Evolutionary conservation across 2,113 vertebrate genomes (phyloP).

Genomic region (Carassius gibelio): DNA sequence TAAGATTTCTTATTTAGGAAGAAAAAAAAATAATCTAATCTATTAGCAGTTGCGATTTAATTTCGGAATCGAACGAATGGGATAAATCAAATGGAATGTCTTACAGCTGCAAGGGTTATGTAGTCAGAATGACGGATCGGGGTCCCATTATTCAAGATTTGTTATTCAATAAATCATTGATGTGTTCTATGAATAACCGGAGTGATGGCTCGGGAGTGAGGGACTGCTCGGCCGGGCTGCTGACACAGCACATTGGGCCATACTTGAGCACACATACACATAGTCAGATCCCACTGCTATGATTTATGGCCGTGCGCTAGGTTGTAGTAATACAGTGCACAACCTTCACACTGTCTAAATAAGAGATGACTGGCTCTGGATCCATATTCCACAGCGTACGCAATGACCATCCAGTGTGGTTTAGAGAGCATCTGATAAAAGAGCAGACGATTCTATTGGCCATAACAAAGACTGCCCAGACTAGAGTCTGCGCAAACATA

Average conservation of each 20-base stretch:
- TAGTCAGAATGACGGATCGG: constrained; percentile 69
- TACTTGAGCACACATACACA: constrained; percentile 11
- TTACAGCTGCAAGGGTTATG: constrained; percentile 54
- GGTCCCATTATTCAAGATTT: constrained; percentile 75
- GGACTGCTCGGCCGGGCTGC: constrained; percentile 58
- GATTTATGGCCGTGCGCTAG: constrained; percentile 49
- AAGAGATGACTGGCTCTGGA: constrained; percentile 7
- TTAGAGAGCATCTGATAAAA: constrained; percentile 14
- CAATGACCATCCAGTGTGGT: constrained; percentile 32
- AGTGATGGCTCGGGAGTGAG: constrained; percentile 67
- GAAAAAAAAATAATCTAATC: constrained; percentile 60
- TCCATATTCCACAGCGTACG: constrained; percentile 22
- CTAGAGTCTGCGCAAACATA: background rate
- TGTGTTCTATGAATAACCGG: constrained; percentile 74
- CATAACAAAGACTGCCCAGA: background rate
- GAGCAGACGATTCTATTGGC: background rate
- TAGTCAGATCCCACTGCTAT: constrained; percentile 20
- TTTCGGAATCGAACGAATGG: constrained; percentile 66
- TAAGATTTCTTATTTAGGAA: constrained; percentile 31
- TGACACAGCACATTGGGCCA: constrained; percentile 68
- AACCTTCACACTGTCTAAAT: constrained; percentile 33
- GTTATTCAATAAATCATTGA: constrained; percentile 82
- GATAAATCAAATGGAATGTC: constrained; percentile 65
- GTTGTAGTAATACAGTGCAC: constrained; percentile 34
- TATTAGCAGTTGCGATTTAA: constrained; percentile 66